Evolutionary conservation across 37 sponge, comb jelly and placozoan genomes (phyloP), one percentile per base, ranked within the genome.

Genomic region (Crambe crambe): DNA sequence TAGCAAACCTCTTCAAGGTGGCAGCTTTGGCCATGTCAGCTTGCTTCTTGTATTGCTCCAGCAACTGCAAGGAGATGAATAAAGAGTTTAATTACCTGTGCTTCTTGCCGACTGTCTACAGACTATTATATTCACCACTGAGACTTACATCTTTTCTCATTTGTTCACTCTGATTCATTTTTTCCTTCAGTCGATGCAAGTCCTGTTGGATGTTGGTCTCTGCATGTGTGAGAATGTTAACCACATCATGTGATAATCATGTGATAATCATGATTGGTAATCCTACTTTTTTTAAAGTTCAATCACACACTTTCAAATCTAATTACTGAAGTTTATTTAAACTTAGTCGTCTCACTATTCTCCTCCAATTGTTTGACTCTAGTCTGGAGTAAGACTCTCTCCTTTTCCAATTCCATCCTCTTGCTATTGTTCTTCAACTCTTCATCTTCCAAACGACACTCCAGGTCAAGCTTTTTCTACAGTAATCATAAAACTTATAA

Each of bases 401-500:
- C 87, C 29, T 65, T 84, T 68, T 91, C 76, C 43, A 83, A 54
- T 26, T 58, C 54, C 20, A 70, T 68, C 37, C 57, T 74, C 42
- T 80, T 74, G 9, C 35, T 56, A 57, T 84, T 77, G 42, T 68
- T 68, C 51, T 70, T 66, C 70, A 73, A 65, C 56, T 72, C 62
- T 68, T 87, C 92, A 38, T 84, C 87, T 20, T 92, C 92, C 68
- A 85, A 54, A 1, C 66, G 65, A 77, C 76, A 60, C 74, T 92
- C 85, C n/a, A 87, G 60, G 30, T 80, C 77, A 1, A 73, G 56
- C 61, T 80, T 80, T 37, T 68, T 58, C 92, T 92, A 47, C 12
- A 47, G 12, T 15, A 47, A 12, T 47, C 6, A 47, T 15, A 12
- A 47, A 47, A 12, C 12, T 47, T 15, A 47, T n/a, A n/a, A n/a